A percentile compares a stretch with the other conserved stretches of the same genome.
Conservation (phyloP, 2,888 invertebrate species). For the Abscondita cerata region DNA sequence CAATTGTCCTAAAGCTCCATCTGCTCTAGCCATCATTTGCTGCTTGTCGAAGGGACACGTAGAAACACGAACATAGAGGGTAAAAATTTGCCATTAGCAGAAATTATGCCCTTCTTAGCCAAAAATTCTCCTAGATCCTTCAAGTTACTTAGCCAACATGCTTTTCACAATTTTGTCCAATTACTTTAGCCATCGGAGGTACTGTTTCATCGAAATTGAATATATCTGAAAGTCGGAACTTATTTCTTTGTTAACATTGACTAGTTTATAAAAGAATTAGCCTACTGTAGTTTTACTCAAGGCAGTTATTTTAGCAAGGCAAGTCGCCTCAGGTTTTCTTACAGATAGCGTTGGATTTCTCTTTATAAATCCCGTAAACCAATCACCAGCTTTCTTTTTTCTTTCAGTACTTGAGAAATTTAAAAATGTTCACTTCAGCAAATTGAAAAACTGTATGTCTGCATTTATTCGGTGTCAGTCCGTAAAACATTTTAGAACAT, state of each 20-base stretch:
- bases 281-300: background rate
- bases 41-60: background rate
- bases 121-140: constrained; percentile 9
- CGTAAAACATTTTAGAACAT: too few relatives aligned
- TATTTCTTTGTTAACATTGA: constrained; percentile 5
- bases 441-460: constrained; percentile 17
- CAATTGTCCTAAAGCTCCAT: too few relatives aligned
- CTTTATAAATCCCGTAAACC: too few relatives aligned
- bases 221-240: background rate
- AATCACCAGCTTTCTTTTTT: constrained; percentile 13
- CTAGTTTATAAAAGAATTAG: constrained; percentile 4
- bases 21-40: too few relatives aligned
- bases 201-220: constrained; percentile 5
- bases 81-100: constrained; percentile 27
- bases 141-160: constrained; percentile 17
- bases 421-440: constrained; percentile 10
- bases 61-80: constrained; percentile 20
- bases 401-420: constrained; percentile 17
- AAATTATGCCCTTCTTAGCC: constrained; percentile 18
- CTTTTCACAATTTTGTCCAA: constrained; percentile 5
- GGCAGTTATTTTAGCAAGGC: background rate
- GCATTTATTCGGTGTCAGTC: constrained; percentile 6
- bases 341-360: background rate
- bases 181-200: background rate
- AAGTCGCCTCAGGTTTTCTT: too few relatives aligned